Evolutionary conservation across 2,888 invertebrate species (phyloP).

Genomic region (Microctonus aethiopoides): DNA sequence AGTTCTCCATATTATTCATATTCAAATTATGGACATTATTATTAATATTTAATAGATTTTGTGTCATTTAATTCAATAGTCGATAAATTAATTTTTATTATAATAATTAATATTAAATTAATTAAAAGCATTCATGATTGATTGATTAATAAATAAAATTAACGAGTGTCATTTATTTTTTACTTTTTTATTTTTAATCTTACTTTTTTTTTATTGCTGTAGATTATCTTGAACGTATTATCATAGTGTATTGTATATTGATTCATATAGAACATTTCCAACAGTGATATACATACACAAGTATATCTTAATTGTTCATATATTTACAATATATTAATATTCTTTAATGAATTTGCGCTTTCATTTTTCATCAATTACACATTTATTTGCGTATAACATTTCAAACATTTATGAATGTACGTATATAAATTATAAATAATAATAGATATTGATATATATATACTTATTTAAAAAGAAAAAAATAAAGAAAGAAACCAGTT

Average conservation of each 20-base stretch:
- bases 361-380: not conserved
- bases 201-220: constrained; percentile 27
- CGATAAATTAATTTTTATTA: not conserved
- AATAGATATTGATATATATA: not conserved
- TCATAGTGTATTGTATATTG: too few relatives aligned
- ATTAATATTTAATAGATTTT: not conserved
- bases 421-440: not conserved
- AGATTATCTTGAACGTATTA: constrained; percentile 30
- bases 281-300: constrained; percentile 40
- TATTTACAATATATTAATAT: constrained; percentile 46
- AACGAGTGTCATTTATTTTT: constrained; percentile 5
- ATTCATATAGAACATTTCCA: constrained; percentile 43
- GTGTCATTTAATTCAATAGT: not conserved
- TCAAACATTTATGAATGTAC: too few relatives aligned
- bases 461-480: not conserved
- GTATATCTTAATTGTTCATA: constrained; percentile 44
- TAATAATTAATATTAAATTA: too few relatives aligned
- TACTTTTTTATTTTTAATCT: constrained; percentile 29
- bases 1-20: not conserved
- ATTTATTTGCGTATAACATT: not conserved
- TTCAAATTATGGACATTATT: not conserved
- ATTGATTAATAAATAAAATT: not conserved
- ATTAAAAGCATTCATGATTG: too few relatives aligned
- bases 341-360: constrained; percentile 43
- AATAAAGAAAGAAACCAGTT: not conserved